These are phyloP conservation scores for Physocephala rufipes DNA, from an alignment of 2,888 invertebrate genomes.

Conservation along the genomic window DNA sequence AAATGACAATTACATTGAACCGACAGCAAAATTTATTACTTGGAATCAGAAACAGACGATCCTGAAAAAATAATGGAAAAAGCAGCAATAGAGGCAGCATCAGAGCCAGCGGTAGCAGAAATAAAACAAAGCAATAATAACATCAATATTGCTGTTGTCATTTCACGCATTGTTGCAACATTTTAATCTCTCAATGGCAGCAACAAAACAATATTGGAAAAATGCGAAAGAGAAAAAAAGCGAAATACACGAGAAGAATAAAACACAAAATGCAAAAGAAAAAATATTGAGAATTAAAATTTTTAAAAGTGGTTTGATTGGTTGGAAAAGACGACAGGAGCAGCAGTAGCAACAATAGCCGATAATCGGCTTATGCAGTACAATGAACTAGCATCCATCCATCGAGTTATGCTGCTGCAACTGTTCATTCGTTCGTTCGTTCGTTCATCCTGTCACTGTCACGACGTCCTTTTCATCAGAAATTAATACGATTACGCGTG, in stretches of 20 bases:
- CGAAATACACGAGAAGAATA: neutral
- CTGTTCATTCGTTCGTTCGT: too few species aligned
- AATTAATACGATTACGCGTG: too few species aligned
- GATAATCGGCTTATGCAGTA: neutral
- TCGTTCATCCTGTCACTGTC: too few species aligned
- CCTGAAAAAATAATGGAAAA: neutral
- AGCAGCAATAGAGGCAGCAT: neutral
- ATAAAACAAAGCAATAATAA: neutral
- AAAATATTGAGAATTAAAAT: neutral
- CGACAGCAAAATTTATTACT: conserved; percentile 5
- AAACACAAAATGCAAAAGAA: neutral
- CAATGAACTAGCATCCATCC: too few species aligned
- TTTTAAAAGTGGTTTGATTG: too few species aligned
- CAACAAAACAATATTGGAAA: neutral
- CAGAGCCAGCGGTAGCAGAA: neutral
- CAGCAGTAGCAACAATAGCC: neutral
- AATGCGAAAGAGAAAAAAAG: neutral
- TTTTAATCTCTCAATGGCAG: neutral
- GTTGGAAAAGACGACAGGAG: neutral
- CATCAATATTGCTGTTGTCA: conserved; percentile 8
- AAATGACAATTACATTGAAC: neutral
- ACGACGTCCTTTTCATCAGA: too few species aligned
- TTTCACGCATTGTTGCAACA: conserved; percentile 2
- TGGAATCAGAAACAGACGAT: conserved; percentile 3
- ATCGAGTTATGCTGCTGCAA: too few species aligned